Base-by-base conservation (phyloP, 2,888 invertebrate genomes). In the Sympetrum striolatum region DNA sequence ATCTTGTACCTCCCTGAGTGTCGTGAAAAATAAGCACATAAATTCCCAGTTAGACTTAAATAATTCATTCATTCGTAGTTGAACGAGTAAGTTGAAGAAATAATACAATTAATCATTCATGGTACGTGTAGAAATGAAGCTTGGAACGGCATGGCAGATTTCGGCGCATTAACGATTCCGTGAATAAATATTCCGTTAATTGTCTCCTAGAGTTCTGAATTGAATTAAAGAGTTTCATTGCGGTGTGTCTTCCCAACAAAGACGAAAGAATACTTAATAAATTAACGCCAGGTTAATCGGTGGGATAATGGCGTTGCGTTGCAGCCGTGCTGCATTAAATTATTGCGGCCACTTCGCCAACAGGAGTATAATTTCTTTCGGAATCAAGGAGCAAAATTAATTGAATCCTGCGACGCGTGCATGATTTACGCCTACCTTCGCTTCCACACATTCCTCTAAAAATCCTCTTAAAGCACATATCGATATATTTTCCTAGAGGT, bases 261-360 rank as follows among this genome's bases (percentile, higher is more conserved):
- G 64, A 5, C 31, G 73, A 10, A 60, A 37, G 64, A 37, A 37
- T 60, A 58, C 86, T 73, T 58, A 86, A 86, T 86, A 86, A 60
- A 86, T 86, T 60, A 64, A n/a, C 86, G 58, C 86, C 18, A n/a
- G 15, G 60, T 86, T 64, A 60, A 86, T 86, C 86, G 86, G 60
- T 64, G 37, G 86, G 35, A 86, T 60, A 53, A 86, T 86, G 86
- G 86, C n/a, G 86, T 86, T 86, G 86, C 60, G 86, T 58, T 60
- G 60, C 86, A 35, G 86, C 53, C 86, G 35, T 35, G n/a, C 60
- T 86, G 86, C 86, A 60, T 60, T 86, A 37, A 86, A 86, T 86
- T 60, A 60, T 58, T 25, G 12, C 12, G 22, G 10, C 73, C 10
- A 8, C 25, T 73, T 25, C 25, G 12, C 14, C 37, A 80, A 15